Base-by-base conservation (phyloP, 2,888 invertebrate genomes). In the Emmelina monodactyla region DNA sequence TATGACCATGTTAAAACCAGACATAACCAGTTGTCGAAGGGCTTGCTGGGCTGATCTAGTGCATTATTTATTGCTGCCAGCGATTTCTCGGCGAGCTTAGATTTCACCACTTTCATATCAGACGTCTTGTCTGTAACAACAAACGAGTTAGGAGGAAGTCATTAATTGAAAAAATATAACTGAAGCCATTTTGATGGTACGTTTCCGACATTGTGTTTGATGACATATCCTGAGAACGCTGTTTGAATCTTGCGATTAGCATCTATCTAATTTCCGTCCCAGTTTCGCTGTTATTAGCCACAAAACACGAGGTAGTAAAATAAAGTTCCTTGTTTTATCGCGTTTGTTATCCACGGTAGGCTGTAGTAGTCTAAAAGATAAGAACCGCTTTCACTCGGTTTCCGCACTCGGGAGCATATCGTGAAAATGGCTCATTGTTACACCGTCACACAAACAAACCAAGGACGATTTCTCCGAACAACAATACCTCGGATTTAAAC, bases 31-130 rank as follows among this genome's bases (percentile, higher is more conserved):
- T 73, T 53, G 49, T 55, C 56, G 63, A 68, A 76, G 76, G 76
- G 72, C 72, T 63, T 48, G 53, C 48, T 56, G 49, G 57, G 48
- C 52, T 51, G 53, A 72, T 68, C 75, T 69, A 66, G 75, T 73
- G 71, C 68, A 75, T 72, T 78, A 78, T 78, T 73, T 78, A 76
- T 73, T 68, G 66, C 64, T 48, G 55, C 55, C 51, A 60, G 65
- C 28, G 73, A 76, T 75, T 76, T 78, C 78, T 76, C 65, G 65
- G 46, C 51, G 61, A 55, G 58, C 50, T 60, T 47, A 67, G 73
- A 72, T 78, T 78, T 79, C 78, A 66, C 78, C 60, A 76, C 75
- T 79, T 78, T 78, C 78, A 66, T 73, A 70, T 75, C 44, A 66
- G 64, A 64, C 62, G n/a, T 25, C 25, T 25, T 25, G 11, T 62